Conservation (phyloP, 1,140 invertebrate genomes). For the Trachelipus rathkii region DNA sequence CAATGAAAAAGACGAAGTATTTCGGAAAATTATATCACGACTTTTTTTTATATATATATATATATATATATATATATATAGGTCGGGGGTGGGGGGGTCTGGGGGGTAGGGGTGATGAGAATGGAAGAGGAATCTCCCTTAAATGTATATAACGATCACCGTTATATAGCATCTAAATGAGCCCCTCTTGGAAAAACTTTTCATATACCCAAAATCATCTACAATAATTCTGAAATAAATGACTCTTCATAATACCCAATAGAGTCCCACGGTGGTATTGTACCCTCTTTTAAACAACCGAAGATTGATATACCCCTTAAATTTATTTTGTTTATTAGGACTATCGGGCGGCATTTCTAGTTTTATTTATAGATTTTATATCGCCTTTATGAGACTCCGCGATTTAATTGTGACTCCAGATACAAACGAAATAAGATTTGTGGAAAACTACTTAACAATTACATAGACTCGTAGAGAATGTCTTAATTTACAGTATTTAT, state of each 20-base stretch:
- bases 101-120: no score
- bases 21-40: background rate
- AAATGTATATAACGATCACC: background rate
- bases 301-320: background rate
- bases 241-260: background rate
- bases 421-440: no score
- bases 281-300: background rate
- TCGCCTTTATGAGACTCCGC: no score
- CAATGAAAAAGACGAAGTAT: background rate
- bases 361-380: slow-evolving; percentile 4
- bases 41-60: no score
- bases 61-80: no score
- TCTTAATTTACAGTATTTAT: no score
- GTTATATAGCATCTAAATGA: background rate
- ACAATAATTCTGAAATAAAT: background rate
- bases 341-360: background rate
- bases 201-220: background rate
- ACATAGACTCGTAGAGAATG: no score
- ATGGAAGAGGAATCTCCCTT: no score
- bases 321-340: background rate
- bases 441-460: no score
- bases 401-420: background rate
- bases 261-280: background rate
- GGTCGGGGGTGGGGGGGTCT: no score
- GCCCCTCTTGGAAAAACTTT: background rate